Evolutionary conservation across 1,140 invertebrate genomes (phyloP), one percentile per base, ranked within the genome.

Genomic region (Chrysoperla carnea): DNA sequence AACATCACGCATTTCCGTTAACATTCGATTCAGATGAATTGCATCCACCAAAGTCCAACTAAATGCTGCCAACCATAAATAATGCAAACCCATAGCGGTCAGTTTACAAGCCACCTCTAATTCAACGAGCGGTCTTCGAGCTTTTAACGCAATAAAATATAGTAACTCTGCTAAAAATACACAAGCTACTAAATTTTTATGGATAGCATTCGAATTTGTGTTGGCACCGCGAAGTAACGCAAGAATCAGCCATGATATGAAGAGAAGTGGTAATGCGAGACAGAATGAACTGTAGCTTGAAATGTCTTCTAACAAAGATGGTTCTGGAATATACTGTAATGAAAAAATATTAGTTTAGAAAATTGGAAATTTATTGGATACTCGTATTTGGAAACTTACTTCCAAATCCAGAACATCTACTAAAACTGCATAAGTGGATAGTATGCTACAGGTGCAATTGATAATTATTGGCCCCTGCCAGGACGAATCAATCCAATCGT

Each of bases 1-100:
- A 11, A 97, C 89, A 58, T 95, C 90, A 8, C 91, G 70, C 69
- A 97, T 82, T 65, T 96, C 92, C 1, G 89, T 92, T 35, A 97
- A 65, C 81, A 95, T 92, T 37, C 92, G 71, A 56, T 95, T 89
- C 9, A 96, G 65, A 64, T 97, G 93, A 44, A 94, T 69, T 8
- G 87, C 82, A 59, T 93, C 88, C 9, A 92, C 81, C 47, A 93
- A 74, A 40, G 87, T 78, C 93, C 93, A 97, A 1, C 78, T 77
- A 48, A 94, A 91, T 0, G 83, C 76, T 12, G 76, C 76, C 51
- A 94, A 61, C 83, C 88, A 94, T 52, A 88, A 76, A 65, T 94
- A 95, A 59, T 98, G 92, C 36, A 96, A 67, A 13, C 77, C 73
- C 57, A 97, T 96, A 11, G 92, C 89, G 36, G 86, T 70, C 48